These are phyloP conservation scores for Carduelis carduelis DNA, from an alignment of 2,797 vertebrate species.

Conservation along the genomic window DNA sequence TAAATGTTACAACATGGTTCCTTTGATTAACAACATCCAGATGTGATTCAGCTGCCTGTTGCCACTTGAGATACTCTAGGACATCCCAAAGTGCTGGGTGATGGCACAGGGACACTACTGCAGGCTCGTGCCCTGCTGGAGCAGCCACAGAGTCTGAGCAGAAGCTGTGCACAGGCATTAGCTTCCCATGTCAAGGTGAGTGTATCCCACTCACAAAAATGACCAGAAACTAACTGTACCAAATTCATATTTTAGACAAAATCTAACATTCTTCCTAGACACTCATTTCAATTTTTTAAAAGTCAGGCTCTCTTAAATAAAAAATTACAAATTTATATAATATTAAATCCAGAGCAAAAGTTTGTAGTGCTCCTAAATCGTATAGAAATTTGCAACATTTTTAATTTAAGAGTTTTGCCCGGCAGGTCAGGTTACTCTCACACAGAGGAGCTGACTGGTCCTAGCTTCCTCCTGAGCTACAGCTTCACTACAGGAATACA, in stretches of 20 bases:
- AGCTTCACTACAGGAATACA: not conserved
- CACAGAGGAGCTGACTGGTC: not conserved
- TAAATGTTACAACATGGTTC: not conserved
- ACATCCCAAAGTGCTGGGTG: not conserved
- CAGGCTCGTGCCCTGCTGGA: not conserved
- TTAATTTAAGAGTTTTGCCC: not conserved
- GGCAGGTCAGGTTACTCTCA: not conserved
- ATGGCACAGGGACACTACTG: not conserved
- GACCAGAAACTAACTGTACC: not conserved
- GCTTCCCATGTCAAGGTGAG: not conserved
- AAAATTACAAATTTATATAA: not conserved
- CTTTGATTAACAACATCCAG: not conserved
- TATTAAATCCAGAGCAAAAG: not conserved
- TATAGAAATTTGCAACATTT: not conserved
- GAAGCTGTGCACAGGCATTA: accelerated
- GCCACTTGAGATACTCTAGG: not conserved
- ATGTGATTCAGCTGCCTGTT: not conserved
- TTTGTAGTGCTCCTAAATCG: not conserved
- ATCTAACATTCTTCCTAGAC: not conserved
- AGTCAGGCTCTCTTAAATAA: not conserved
- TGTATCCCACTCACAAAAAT: not conserved
- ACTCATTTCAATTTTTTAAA: not conserved
- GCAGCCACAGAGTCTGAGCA: not conserved
- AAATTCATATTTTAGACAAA: not conserved
- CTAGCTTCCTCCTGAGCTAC: not conserved